phyloP scores from a whole-genome alignment of 2,113 vertebrate species.

The Bambusicola thoracicus region DNA sequence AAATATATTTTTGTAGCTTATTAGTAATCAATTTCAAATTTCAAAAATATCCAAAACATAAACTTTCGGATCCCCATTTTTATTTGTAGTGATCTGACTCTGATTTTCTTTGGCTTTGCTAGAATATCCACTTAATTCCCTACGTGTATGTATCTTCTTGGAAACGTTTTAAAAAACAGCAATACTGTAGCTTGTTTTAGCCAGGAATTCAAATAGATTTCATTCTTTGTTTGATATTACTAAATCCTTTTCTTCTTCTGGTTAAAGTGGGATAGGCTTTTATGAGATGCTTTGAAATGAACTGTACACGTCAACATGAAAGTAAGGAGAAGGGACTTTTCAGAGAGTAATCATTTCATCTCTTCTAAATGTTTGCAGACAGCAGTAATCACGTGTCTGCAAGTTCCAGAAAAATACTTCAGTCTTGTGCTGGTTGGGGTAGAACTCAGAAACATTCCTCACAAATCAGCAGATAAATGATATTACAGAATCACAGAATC shows the following conservation, averaged over 20 bases:
- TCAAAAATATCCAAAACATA: not conserved
- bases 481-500: no score
- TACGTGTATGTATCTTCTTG: not conserved
- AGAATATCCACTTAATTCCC: not conserved
- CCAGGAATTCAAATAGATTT: not conserved
- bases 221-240: not conserved
- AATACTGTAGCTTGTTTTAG: not conserved
- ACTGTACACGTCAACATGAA: not conserved
- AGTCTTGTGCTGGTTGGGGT: not conserved
- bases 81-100: not conserved
- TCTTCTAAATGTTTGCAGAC: conserved; percentile 16
- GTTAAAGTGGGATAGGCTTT: not conserved
- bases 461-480: not conserved
- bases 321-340: not conserved
- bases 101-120: not conserved
- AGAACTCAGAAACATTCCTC: not conserved
- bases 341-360: not conserved
- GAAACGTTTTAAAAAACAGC: not conserved
- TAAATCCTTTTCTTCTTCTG: not conserved
- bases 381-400: not conserved
- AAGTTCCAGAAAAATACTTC: not conserved
- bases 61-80: not conserved
- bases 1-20: not conserved
- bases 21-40: not conserved
- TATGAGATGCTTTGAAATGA: not conserved